Percentiles rank a stretch among this genome's conserved stretches.
Evolutionary conservation across 2,113 vertebrate species (phyloP).

Genomic region (Eubucco bourcierii): DNA sequence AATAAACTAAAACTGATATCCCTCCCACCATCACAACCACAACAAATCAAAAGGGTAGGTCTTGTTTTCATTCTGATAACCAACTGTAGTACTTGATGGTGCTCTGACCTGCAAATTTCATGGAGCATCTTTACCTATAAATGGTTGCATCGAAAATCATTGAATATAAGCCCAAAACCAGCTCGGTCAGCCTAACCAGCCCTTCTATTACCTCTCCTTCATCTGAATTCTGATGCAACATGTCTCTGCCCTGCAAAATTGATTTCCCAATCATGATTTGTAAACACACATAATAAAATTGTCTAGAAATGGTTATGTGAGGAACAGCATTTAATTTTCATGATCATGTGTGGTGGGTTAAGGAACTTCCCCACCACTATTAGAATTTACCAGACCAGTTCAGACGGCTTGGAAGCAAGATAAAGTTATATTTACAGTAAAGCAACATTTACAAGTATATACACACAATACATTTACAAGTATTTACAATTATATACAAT

Average conservation of each 20-base stretch:
- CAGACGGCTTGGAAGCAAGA: too few species aligned
- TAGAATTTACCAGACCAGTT: too few species aligned
- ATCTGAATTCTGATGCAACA: not conserved
- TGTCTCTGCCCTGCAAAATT: not conserved
- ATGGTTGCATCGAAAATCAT: not conserved
- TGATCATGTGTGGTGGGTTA: not conserved
- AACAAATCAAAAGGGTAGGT: not conserved
- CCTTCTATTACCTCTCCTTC: not conserved
- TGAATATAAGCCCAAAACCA: not conserved
- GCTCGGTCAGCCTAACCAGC: not conserved
- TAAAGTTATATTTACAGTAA: too few species aligned
- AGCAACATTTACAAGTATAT: too few species aligned
- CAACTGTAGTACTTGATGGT: not conserved
- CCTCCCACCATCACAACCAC: not conserved
- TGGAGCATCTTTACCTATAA: not conserved
- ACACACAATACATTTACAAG: too few species aligned
- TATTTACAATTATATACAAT: too few species aligned
- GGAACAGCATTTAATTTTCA: not conserved
- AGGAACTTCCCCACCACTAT: too few species aligned
- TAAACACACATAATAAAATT: not conserved
- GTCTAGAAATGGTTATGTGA: not conserved
- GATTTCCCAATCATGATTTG: not conserved
- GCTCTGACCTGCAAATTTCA: not conserved
- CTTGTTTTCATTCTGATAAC: not conserved
- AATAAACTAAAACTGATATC: not conserved